Base-by-base conservation (phyloP, 2,797 vertebrate species). In the Decapterus maruadsi region DNA sequence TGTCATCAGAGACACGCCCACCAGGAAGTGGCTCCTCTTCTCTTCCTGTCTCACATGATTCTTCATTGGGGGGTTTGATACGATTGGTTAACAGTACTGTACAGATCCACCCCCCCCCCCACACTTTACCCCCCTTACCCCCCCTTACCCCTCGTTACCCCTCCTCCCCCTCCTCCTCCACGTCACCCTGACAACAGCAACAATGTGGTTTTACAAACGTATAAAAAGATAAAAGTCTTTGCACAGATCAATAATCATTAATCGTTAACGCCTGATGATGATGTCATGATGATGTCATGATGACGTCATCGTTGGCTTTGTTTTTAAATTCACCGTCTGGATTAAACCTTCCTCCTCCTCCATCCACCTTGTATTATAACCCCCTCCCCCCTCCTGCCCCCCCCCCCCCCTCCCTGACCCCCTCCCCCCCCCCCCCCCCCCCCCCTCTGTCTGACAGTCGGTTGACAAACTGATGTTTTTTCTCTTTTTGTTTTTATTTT, bases 41-140 rank as follows among this genome's bases (percentile, higher is more conserved):
- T 84, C 78, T 77, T 85, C 84, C 79, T 84, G 90, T 93, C 90
- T 93, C 91, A 85, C 86, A 85, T 89, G 85, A 88, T 3, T 26
- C 26, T 87, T 92, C 87, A 92, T 91, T 77, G 83, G 80, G 89
- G 89, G 86, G 89, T 87, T 91, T 87, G 87, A 89, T 78, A 58
- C 26, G 88, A 90, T 92, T 85, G 87, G 90, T 92, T 89, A 88
- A 82, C 90, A 94, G 92, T 94, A 92, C 91, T 94, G 93, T 94
- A 94, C 90, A 92, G 93, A 90, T 75, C 81, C 86, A 83, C 75
- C 78, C 84, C 31, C 31, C 31, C 31, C 31, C 31, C 31, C 4
- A 31, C n/a, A n/a, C n/a, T n/a, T n/a, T n/a, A n/a, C 26, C 26
- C 26, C 26, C 26, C 3, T 26, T 26, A 26, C 26, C 26, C 26